Percentiles rank a stretch among this genome's conserved stretches.
Conservation (phyloP, 2,888 invertebrate species). For the Tiliacea aurago region DNA sequence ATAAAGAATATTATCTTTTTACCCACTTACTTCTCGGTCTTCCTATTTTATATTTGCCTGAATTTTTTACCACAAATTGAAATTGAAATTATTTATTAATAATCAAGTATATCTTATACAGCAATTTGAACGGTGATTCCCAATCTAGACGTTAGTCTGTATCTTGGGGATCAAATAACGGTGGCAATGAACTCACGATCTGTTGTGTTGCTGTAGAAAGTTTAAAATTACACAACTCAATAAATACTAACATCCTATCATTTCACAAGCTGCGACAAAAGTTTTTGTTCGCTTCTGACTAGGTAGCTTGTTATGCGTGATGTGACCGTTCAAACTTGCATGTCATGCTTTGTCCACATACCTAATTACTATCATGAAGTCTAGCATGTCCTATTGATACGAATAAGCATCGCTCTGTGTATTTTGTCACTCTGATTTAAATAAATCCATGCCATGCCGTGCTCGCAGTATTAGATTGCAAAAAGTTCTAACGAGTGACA, state of each 20-base stretch:
- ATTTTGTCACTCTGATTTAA: constrained; percentile 11
- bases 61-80: background rate
- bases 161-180: background rate
- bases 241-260: background rate
- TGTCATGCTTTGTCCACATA: background rate
- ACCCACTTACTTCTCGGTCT: background rate
- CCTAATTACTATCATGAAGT: background rate
- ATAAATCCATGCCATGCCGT: background rate
- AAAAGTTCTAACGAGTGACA: background rate
- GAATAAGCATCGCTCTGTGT: background rate
- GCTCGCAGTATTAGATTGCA: background rate
- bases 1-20: background rate
- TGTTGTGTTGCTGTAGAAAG: too few relatives aligned
- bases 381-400: constrained; percentile 1
- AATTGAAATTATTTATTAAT: too few relatives aligned
- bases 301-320: background rate
- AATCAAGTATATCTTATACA: too few relatives aligned
- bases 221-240: background rate
- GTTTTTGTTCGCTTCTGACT: background rate
- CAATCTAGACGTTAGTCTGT: too few relatives aligned
- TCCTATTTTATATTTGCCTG: background rate
- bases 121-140: too few relatives aligned
- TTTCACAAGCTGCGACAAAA: background rate
- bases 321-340: background rate
- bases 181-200: background rate